phyloP scores from a whole-genome alignment of 1,140 invertebrate genomes.

The Aradophagus sp. region DNA sequence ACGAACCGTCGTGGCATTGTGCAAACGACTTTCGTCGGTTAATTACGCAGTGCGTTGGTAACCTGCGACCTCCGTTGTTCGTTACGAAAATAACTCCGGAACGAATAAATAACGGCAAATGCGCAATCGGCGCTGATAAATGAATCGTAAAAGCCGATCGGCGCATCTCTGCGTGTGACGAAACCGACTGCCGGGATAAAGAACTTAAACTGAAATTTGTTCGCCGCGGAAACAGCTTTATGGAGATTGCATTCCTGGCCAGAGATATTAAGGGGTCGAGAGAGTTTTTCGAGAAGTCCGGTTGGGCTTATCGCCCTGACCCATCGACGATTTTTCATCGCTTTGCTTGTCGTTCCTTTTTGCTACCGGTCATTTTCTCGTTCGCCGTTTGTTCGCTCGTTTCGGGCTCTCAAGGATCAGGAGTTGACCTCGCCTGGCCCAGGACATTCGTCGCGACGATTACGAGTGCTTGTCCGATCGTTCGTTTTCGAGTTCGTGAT shows the following conservation, averaged over 20 bases:
- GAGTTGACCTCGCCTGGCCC: slow-evolving; percentile 1
- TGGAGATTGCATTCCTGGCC: slow-evolving; percentile 69
- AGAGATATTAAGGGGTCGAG: slow-evolving; percentile 64
- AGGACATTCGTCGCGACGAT: slow-evolving; percentile 7
- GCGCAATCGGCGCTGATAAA: too few relatives aligned
- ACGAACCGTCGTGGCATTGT: too few relatives aligned
- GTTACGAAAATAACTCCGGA: too few relatives aligned
- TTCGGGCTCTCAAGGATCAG: slow-evolving; percentile 6
- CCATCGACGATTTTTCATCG: slow-evolving; percentile 55
- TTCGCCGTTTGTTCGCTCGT: slow-evolving; percentile 13
- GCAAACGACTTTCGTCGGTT: too few relatives aligned
- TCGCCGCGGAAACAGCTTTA: slow-evolving; percentile 68
- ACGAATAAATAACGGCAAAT: too few relatives aligned
- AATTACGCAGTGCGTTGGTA: too few relatives aligned
- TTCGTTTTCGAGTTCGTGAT: slow-evolving; percentile 22
- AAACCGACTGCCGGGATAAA: slow-evolving; percentile 28
- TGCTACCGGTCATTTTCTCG: slow-evolving; percentile 49
- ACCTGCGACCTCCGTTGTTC: too few relatives aligned
- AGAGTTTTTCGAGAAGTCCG: slow-evolving; percentile 37
- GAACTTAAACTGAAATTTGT: slow-evolving; percentile 66
- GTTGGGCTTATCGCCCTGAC: slow-evolving; percentile 40
- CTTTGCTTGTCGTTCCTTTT: slow-evolving; percentile 21
- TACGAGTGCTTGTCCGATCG: not conserved
- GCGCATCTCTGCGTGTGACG: slow-evolving; percentile 32
- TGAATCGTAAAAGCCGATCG: too few relatives aligned